Conservation (phyloP, 1,140 invertebrate species). For the Oryctes rhinoceros region DNA sequence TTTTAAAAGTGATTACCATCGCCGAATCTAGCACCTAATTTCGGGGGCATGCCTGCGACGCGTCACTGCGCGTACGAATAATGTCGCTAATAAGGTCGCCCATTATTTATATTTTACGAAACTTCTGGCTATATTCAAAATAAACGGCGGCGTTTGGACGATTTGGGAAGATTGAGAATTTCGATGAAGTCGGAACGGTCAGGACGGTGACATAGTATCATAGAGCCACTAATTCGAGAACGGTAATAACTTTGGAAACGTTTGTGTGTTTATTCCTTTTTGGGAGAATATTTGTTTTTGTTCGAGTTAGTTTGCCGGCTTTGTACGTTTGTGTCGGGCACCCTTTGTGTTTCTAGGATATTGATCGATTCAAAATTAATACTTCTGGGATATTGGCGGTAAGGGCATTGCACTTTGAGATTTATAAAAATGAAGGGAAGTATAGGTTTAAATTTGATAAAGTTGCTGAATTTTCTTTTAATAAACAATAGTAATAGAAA, state of each 20-base stretch:
- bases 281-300: neutral
- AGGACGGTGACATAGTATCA: neutral
- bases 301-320: neutral
- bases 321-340: neutral
- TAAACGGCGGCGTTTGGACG: neutral
- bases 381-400: no score
- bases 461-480: no score
- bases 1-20: slow-evolving; percentile 23
- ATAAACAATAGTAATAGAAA: no score
- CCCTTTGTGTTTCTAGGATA: no score
- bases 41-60: neutral
- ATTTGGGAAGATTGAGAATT: slow-evolving; percentile 8
- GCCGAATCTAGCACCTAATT: slow-evolving; percentile 16
- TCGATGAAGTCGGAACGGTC: neutral
- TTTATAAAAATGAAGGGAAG: no score
- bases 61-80: neutral
- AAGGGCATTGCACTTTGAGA: no score
- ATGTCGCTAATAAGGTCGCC: neutral
- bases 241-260: neutral
- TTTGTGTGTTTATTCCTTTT: neutral
- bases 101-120: slow-evolving; percentile 11
- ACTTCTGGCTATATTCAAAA: neutral
- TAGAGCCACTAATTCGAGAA: neutral
- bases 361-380: no score
- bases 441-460: no score